Conservation (phyloP, 1,140 invertebrate species). For the Achatina immaculata region DNA sequence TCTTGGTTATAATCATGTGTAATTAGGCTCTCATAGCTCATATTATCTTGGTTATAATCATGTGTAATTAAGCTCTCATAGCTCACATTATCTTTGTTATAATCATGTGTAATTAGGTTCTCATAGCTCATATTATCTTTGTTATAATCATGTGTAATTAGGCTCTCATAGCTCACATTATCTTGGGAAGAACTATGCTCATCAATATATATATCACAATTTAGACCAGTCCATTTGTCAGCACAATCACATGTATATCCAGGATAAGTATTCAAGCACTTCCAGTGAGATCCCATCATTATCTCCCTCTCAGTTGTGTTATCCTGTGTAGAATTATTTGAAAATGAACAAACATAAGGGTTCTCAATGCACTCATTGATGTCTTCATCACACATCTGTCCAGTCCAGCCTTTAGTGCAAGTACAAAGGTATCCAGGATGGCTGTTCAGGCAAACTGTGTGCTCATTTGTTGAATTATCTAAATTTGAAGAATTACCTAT, state of each 20-base stretch:
- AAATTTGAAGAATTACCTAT: conserved; percentile 61
- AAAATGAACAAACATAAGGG: neutral
- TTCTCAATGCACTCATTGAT: conserved; percentile 74
- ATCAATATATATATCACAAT: conserved; percentile 67
- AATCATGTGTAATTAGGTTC: neutral
- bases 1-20: no score
- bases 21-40: no score
- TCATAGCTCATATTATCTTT: neutral
- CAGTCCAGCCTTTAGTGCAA: conserved; percentile 43
- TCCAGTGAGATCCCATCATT: neutral
- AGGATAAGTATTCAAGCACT: neutral
- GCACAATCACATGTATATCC: conserved; percentile 6
- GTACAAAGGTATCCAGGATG: conserved; percentile 6
- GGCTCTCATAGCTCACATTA: neutral
- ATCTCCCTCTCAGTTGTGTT: conserved; percentile 61
- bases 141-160: neutral
- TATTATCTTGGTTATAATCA: neutral
- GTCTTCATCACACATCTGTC: conserved; percentile 49
- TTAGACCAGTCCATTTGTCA: conserved; percentile 45
- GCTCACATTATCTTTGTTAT: neutral
- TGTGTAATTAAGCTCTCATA: neutral
- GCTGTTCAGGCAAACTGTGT: neutral
- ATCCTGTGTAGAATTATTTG: neutral
- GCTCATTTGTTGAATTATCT: neutral
- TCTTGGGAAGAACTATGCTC: conserved; percentile 40